Percentiles rank a stretch among this genome's conserved stretches.
Conservation (phyloP, 2,888 invertebrate species). For the Danaus chrysippus region DNA sequence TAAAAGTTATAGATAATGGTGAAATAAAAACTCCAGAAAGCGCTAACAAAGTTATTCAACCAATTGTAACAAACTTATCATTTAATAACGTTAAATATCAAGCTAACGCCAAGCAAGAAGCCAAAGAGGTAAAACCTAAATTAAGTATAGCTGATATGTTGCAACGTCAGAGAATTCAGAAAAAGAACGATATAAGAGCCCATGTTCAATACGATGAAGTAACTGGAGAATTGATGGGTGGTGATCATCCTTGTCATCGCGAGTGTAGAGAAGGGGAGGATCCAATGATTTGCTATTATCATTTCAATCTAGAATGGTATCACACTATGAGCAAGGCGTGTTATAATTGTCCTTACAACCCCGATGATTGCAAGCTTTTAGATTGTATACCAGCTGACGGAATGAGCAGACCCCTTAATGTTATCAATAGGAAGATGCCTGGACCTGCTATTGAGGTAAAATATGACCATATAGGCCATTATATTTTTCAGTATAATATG, state of each 20-base stretch:
- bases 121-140: slow-evolving; percentile 34
- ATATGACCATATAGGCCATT: slow-evolving; percentile 1
- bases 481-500: no score
- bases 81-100: slow-evolving; percentile 46
- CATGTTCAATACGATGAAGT: slow-evolving; percentile 67
- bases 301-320: slow-evolving; percentile 89
- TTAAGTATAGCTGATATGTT: slow-evolving; percentile 36
- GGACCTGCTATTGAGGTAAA: slow-evolving; percentile 90
- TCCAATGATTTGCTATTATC: slow-evolving; percentile 84
- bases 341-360: slow-evolving; percentile 87
- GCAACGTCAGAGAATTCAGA: slow-evolving; percentile 39
- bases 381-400: slow-evolving; percentile 94
- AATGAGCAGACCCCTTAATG: slow-evolving; percentile 84
- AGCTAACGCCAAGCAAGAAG: slow-evolving; percentile 38
- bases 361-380: slow-evolving; percentile 85
- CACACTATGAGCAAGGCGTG: slow-evolving; percentile 94
- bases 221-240: slow-evolving; percentile 64
- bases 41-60: slow-evolving; percentile 61
- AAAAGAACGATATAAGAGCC: slow-evolving; percentile 52
- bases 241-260: slow-evolving; percentile 81
- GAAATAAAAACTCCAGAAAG: slow-evolving; percentile 49
- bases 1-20: slow-evolving; percentile 41
- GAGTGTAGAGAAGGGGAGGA: slow-evolving; percentile 80
- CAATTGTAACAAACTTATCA: slow-evolving; percentile 44
- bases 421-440: slow-evolving; percentile 92